A percentile compares a stretch with the other conserved stretches of the same genome.
These are phyloP conservation scores for Armadillidium nasatum DNA, from an alignment of 1,140 invertebrate genomes.

Conservation along the genomic window DNA sequence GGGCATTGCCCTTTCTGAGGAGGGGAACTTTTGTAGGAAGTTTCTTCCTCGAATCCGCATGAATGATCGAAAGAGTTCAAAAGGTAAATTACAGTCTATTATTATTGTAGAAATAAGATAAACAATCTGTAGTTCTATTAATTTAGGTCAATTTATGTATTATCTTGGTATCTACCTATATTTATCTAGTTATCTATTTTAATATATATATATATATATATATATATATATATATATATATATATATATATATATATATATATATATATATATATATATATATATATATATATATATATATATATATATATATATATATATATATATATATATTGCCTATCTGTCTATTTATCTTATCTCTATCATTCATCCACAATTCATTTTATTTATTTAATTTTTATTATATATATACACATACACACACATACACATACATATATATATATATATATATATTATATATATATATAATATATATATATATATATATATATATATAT, in stretches of 20 bases:
- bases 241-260: constrained; percentile 6
- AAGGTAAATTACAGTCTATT: no score
- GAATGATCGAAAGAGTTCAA: no score
- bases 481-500: not conserved
- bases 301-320: constrained; percentile 6
- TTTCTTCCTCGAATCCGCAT: no score
- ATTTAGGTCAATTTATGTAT: no score
- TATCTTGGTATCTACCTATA: not conserved
- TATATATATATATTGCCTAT: not conserved
- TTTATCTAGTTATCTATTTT: no score
- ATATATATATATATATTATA: constrained; percentile 15
- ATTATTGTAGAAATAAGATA: no score
- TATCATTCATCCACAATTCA: not conserved
- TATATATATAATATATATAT: constrained; percentile 15
- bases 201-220: constrained; percentile 1
- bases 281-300: constrained; percentile 6
- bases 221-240: constrained; percentile 6
- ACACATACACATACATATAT: not conserved
- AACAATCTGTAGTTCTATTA: no score
- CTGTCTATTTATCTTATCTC: not conserved
- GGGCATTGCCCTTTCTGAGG: no score
- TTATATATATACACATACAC: not conserved
- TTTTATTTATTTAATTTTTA: not conserved
- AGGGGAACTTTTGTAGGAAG: no score
- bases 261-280: constrained; percentile 6